Percentiles rank a stretch among this genome's conserved stretches.
Evolutionary conservation across 64 coral and sea anemone genomes (phyloP).

Genomic region (Stylophora pistillata): DNA sequence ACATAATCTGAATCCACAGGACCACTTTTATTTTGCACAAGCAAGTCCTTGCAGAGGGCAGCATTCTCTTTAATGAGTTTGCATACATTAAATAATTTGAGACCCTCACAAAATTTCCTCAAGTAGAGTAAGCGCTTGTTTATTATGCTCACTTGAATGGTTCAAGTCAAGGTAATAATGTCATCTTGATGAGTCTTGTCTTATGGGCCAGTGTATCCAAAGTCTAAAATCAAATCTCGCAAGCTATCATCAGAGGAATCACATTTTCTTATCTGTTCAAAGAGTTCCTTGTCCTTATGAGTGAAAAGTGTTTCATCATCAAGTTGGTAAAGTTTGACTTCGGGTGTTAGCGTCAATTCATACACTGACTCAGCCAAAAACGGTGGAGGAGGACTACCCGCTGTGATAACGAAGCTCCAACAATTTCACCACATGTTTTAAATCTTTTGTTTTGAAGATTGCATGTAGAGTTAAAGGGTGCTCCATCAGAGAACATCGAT

Average conservation of each 20-base stretch:
- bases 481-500: conserved; percentile 28
- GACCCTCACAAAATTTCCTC: conserved; percentile 54
- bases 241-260: conserved; percentile 17
- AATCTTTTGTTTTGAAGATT: conserved; percentile 44
- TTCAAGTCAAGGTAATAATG: conserved; percentile 58
- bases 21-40: conserved; percentile 45
- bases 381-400: conserved; percentile 36
- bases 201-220: conserved; percentile 68
- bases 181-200: conserved; percentile 51
- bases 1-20: conserved; percentile 57
- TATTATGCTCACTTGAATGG: conserved; percentile 65
- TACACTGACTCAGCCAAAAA: conserved; percentile 73
- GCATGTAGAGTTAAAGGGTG: not conserved
- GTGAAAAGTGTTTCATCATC: conserved; percentile 41
- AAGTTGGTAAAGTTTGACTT: conserved; percentile 45
- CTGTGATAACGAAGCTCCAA: conserved; percentile 34
- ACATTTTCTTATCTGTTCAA: conserved; percentile 53
- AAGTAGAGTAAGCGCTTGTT: conserved; percentile 54
- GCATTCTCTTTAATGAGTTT: conserved; percentile 51
- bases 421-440: conserved; percentile 37
- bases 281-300: conserved; percentile 25
- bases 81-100: conserved; percentile 56
- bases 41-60: conserved; percentile 42
- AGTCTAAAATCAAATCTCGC: conserved; percentile 54
- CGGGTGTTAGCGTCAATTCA: conserved; percentile 40